phyloP scores from a whole-genome alignment of 2,888 invertebrate species.

The Protonemura montana region DNA sequence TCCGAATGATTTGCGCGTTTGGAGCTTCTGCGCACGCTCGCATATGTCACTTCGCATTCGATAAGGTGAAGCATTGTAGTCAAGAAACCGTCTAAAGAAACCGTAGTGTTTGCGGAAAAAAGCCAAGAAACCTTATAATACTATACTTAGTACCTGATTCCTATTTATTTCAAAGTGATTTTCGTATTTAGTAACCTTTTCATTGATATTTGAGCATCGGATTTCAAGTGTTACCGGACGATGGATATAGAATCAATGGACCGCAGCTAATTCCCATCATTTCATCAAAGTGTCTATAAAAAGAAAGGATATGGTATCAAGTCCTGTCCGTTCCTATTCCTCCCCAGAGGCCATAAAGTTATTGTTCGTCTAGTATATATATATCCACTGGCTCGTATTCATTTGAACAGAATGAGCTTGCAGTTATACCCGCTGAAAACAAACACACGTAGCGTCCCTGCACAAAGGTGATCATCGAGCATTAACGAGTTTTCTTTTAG shows the following conservation, averaged over 20 bases:
- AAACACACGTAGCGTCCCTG: background rate
- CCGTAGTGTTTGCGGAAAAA: background rate
- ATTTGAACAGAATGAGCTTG: background rate
- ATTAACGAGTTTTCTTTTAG: background rate
- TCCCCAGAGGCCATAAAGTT: conserved; percentile 8
- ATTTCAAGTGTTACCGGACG: background rate
- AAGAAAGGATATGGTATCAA: background rate
- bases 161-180: no score
- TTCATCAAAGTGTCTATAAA: conserved; percentile 19
- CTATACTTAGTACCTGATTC: background rate
- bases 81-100: background rate
- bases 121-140: background rate
- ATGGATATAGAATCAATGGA: conserved; percentile 4
- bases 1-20: background rate
- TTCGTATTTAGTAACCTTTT: no score
- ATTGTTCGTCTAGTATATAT: background rate
- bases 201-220: background rate
- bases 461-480: background rate
- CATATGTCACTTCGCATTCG: background rate
- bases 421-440: background rate
- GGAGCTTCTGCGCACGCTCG: background rate
- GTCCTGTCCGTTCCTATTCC: background rate
- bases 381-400: background rate
- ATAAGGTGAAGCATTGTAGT: background rate
- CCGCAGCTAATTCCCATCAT: conserved; percentile 2